phyloP scores from a whole-genome alignment of 2,113 vertebrate genomes.

The Scophthalmus maximus region DNA sequence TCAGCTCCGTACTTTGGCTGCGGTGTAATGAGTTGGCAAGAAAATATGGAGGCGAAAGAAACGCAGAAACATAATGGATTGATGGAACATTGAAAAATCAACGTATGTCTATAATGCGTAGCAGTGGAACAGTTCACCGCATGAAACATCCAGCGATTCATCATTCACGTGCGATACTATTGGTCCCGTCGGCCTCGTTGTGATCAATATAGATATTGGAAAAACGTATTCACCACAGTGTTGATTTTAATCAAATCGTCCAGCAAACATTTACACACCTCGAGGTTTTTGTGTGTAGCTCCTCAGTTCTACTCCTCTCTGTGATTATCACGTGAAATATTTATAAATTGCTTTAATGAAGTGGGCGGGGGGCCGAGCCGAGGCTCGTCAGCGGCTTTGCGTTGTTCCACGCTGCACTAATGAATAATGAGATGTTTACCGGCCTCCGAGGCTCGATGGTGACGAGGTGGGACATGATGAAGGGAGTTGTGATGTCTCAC shows the following conservation, averaged over 20 bases:
- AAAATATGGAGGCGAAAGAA: not conserved
- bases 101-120: not conserved
- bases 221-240: not conserved
- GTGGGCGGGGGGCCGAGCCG: constrained; percentile 4
- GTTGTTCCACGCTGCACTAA: constrained; percentile 15
- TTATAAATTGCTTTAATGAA: constrained; percentile 56
- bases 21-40: not conserved
- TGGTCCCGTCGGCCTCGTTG: not conserved
- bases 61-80: constrained; percentile 1
- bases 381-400: constrained; percentile 20
- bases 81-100: not conserved
- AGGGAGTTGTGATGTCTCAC: not conserved
- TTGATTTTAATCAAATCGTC: constrained; percentile 5
- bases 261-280: not conserved
- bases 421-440: constrained; percentile 57
- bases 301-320: constrained; percentile 7
- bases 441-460: not conserved
- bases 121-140: not conserved
- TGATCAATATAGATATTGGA: not conserved
- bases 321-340: constrained; percentile 51
- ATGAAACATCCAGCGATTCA: not conserved
- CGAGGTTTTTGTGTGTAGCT: too few relatives aligned
- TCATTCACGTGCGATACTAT: not conserved
- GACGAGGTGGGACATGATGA: not conserved
- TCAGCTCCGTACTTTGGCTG: constrained; percentile 7